phyloP scores from a whole-genome alignment of 1,140 invertebrate species.

The Ooceraea biroi region DNA sequence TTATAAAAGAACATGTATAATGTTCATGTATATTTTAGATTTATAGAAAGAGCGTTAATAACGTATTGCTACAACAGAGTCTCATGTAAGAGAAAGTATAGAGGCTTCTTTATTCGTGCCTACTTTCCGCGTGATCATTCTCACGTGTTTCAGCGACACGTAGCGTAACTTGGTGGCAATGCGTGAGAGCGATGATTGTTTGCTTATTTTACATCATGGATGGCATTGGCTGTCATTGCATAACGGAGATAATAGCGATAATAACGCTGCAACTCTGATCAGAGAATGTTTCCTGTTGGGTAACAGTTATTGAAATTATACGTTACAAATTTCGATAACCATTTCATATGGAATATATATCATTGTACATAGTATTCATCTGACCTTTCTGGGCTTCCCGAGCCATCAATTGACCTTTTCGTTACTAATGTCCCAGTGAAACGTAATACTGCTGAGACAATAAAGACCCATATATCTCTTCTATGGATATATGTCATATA shows the following conservation, averaged over 20 bases:
- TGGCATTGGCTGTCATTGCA: not conserved
- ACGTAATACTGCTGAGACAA: constrained; percentile 57
- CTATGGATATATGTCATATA: not conserved
- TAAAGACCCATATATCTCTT: constrained; percentile 36
- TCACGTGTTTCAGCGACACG: constrained; percentile 45
- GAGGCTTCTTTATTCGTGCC: constrained; percentile 47
- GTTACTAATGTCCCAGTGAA: constrained; percentile 48
- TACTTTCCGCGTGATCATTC: constrained; percentile 51
- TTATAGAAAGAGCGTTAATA: constrained; percentile 3
- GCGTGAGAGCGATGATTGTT: constrained; percentile 58
- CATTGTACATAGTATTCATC: not conserved
- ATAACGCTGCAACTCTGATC: not conserved
- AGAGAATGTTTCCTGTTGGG: constrained; percentile 3
- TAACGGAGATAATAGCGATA: constrained; percentile 36
- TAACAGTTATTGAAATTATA: not conserved
- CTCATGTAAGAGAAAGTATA: constrained; percentile 35
- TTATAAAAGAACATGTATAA: not conserved
- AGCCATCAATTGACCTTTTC: constrained; percentile 58
- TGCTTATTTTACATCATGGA: constrained; percentile 32
- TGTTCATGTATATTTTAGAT: constrained; percentile 3
- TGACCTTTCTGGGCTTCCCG: constrained; percentile 44
- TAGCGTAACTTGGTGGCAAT: constrained; percentile 26
- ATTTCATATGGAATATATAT: constrained; percentile 15
- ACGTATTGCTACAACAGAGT: not conserved
- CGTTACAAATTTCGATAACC: not conserved